Evolutionary conservation across 2,888 invertebrate genomes (phyloP), one percentile per base, ranked within the genome.

Genomic region (Lapara coniferarum): DNA sequence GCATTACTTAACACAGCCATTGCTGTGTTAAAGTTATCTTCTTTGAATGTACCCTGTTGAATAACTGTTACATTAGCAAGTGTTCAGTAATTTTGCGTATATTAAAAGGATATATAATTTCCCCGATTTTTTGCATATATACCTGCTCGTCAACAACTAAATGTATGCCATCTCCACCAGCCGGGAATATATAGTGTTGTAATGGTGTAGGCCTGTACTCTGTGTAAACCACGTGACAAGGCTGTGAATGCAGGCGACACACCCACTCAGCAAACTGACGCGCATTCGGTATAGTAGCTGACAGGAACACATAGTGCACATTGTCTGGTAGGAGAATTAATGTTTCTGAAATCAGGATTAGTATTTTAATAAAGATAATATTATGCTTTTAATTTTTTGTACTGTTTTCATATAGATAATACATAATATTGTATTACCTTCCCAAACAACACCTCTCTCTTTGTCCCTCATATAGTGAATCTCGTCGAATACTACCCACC

Each of bases 401-500:
- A 51, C 51, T 51, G 51, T 51, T 51, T 51, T 13, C 10, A 13
- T 51, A 10, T 10, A 51, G 13, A 37, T 37, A 37, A 37, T n/a
- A n/a, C n/a, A n/a, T 7, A 37, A 37, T 37, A 37, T 7, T 37
- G 37, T 37, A 4, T 75, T 84, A 94, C 94, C 94, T 94, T 99
- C 99, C 99, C 99, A 99, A 0, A 99, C 99, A 10, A 99, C 99
- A 67, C 99, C 99, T 84, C 99, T 95, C 88, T 99, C 99, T 91
- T 99, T 99, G 87, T 99, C 99, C 81, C 99, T 96, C 99, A 99
- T 99, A 87, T 99, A 99, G 92, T 99, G 99, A 81, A 99, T 99
- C 93, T 99, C 99, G 87, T 99, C 99, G 92, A 99, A 99, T 69
- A 99, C 95, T 1, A 99, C 99, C 99, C 99, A 99, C 67, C 99